Evolutionary conservation across 2,888 invertebrate species (phyloP).

Genomic region (Portevinia maculata): DNA sequence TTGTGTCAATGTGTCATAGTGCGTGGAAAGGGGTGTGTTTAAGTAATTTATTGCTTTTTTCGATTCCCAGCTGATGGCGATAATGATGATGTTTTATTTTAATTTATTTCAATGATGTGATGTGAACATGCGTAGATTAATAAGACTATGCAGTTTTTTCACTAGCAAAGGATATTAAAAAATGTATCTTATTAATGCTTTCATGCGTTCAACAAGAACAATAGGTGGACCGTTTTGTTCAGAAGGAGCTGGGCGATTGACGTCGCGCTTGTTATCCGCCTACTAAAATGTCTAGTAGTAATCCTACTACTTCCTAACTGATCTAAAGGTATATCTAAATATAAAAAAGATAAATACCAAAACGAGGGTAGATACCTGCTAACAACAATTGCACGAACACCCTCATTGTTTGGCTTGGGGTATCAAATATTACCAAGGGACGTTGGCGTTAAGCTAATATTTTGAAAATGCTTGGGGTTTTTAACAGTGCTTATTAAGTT

Average conservation of each 20-base stretch:
- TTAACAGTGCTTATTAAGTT: conserved; percentile 12
- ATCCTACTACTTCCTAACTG: background rate
- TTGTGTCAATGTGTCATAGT: conserved; percentile 52
- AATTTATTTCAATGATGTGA: conserved; percentile 17
- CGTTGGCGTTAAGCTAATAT: conserved; percentile 8
- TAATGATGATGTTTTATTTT: background rate
- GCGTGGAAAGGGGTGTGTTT: conserved; percentile 64
- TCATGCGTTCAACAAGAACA: conserved; percentile 24
- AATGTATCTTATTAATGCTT: conserved; percentile 40
- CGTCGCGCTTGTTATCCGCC: conserved; percentile 24
- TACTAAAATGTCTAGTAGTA: conserved; percentile 10
- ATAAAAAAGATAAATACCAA: conserved; percentile 6
- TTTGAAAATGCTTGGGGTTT: background rate
- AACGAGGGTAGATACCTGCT: conserved; percentile 16
- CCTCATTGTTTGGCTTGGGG: conserved; percentile 21
- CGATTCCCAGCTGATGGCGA: conserved; percentile 43
- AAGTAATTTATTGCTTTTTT: conserved; percentile 54
- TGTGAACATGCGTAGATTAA: conserved; percentile 49
- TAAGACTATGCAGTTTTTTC: conserved; percentile 23
- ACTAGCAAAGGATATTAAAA: conserved; percentile 34
- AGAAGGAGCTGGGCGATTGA: conserved; percentile 30
- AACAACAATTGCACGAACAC: conserved; percentile 30
- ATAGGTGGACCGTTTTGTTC: background rate
- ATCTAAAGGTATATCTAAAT: background rate
- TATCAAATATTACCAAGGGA: background rate